A percentile compares a stretch with the other conserved stretches of the same genome.
These are phyloP conservation scores for Lethrus apterus DNA, from an alignment of 1,140 invertebrate genomes.

Conservation along the genomic window DNA sequence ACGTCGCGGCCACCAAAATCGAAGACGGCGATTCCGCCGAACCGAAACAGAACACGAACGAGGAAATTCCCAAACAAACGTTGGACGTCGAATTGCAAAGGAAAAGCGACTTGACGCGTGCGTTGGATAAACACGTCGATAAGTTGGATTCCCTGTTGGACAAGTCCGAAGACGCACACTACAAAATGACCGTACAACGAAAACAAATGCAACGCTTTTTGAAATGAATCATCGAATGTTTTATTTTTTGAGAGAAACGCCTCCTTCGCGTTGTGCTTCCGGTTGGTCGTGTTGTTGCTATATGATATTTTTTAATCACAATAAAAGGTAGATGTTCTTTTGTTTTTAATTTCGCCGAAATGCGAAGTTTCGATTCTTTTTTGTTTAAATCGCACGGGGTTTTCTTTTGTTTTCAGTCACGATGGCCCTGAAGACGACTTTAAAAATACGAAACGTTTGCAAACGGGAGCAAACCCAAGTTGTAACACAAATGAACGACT, in stretches of 20 bases:
- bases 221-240: constrained; percentile 45
- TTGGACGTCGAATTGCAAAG: constrained; percentile 23
- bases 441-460: no score
- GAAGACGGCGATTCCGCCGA: constrained; percentile 36
- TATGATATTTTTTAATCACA: no score
- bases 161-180: constrained; percentile 59
- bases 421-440: no score
- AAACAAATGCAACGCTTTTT: constrained; percentile 62
- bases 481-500: no score
- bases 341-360: no score
- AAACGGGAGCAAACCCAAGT: no score
- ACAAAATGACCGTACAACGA: constrained; percentile 59
- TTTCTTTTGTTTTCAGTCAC: no score
- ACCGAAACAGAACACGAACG: constrained; percentile 36
- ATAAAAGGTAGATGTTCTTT: no score
- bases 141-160: constrained; percentile 45
- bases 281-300: neutral
- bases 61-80: constrained; percentile 37
- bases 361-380: no score
- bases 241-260: constrained; percentile 1
- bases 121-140: constrained; percentile 49
- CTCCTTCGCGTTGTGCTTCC: neutral
- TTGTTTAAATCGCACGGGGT: no score
- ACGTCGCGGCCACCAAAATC: constrained; percentile 21
- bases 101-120: constrained; percentile 39